These are phyloP conservation scores for Dysmachus trigonus DNA, from an alignment of 2,888 invertebrate species.

Conservation along the genomic window DNA sequence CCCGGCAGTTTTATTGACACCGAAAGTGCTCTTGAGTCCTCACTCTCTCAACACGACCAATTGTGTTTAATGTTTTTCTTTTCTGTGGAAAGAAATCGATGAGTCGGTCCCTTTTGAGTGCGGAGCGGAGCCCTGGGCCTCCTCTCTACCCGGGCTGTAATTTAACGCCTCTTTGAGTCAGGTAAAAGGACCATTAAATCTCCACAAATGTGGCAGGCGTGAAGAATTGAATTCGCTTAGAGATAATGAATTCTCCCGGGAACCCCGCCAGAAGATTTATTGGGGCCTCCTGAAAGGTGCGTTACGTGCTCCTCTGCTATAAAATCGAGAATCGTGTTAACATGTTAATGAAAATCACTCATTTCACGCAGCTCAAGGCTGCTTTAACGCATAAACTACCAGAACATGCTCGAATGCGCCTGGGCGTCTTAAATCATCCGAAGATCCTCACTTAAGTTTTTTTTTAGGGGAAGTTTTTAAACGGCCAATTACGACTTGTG, in stretches of 20 bases:
- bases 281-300: constrained; percentile 6
- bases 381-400: not conserved
- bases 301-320: constrained; percentile 14
- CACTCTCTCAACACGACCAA: constrained; percentile 2
- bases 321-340: constrained; percentile 20
- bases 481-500: not conserved
- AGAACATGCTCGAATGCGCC: not conserved
- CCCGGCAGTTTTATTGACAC: constrained; percentile 13
- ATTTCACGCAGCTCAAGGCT: constrained; percentile 10
- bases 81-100: constrained; percentile 4
- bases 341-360: constrained; percentile 29
- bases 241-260: constrained; percentile 28
- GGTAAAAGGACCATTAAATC: constrained; percentile 39
- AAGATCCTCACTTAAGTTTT: not conserved
- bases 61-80: constrained; percentile 28
- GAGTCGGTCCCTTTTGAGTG: not conserved
- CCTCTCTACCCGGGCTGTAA: constrained; percentile 6
- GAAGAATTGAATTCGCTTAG: constrained; percentile 17
- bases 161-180: constrained; percentile 36
- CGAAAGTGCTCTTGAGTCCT: constrained; percentile 12
- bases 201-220: constrained; percentile 40
- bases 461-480: not conserved
- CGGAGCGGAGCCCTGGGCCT: not conserved
- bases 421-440: not conserved
- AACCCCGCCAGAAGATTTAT: not conserved